A percentile compares a stretch with the other conserved stretches of the same genome.
Conservation (phyloP, 2,113 vertebrate species). For the Rostratula benghalensis region DNA sequence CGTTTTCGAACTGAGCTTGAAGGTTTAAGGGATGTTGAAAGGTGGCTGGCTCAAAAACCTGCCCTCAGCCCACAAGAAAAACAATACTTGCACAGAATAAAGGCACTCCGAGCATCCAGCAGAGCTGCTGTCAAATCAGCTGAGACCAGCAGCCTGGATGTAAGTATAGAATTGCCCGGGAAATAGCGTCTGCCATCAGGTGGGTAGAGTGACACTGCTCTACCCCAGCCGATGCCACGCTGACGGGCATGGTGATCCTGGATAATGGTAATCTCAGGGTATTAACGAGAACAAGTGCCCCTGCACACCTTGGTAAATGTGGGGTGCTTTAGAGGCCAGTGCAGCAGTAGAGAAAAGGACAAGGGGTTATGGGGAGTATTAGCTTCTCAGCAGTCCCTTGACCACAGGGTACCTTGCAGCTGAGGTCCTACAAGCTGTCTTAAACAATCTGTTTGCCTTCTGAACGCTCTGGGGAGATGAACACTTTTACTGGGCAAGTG, state of each 20-base stretch:
- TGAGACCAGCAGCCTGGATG: neutral
- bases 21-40: neutral
- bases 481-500: neutral
- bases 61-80: neutral
- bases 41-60: slow-evolving; percentile 46
- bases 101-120: neutral
- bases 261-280: neutral
- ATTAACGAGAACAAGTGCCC: neutral
- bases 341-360: neutral
- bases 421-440: neutral
- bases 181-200: neutral
- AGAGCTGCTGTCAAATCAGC: neutral
- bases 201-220: neutral
- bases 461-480: neutral
- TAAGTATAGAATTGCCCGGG: neutral
- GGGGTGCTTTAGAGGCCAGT: neutral
- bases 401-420: neutral
- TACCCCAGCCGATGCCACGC: neutral
- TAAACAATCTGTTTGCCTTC: neutral
- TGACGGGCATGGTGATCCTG: neutral
- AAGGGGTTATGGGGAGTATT: neutral
- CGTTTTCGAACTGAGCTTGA: slow-evolving; percentile 9
- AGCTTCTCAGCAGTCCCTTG: neutral
- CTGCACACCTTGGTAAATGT: fast-evolving
- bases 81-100: neutral